Base-by-base conservation (phyloP, 1,140 invertebrate species). In the Wiebesia pumilae region DNA sequence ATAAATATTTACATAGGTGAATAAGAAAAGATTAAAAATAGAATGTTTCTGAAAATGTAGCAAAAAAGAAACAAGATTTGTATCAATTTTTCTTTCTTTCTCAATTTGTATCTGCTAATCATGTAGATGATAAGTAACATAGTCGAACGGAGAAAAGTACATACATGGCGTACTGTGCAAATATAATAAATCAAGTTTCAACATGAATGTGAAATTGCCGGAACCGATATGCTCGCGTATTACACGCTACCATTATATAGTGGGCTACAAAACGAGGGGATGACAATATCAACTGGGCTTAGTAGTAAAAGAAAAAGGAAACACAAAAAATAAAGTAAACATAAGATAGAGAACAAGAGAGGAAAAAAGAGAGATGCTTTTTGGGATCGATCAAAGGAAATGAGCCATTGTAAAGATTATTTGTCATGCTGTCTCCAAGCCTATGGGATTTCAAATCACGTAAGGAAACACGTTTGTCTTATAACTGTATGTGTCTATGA, bases 171-270 rank as follows among this genome's bases (percentile, higher is more conserved):
- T 92, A n/a, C n/a, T n/a, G n/a, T n/a, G n/a, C n/a, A n/a, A n/a
- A n/a, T 93, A 92, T 91, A 91, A 93, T 93, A 93, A 93, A 93
- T 93, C 92, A 93, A 47, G 10, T 87, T 90, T 89, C 90, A 90
- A 93, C 90, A 89, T 90, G 91, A 91, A 93, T 93, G 90, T 93
- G 91, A 93, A 93, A 93, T 93, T 92, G 91, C 91, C 92, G 92
- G 92, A 93, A 93, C 92, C 90, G 92, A 93, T 93, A 91, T 92
- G 90, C 91, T 90, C 91, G 90, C 90, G 91, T 93, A 92, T 92
- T 92, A 92, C 92, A 92, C 88, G 90, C 19, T 75, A 21, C 12
- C 43, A 67, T 83, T 38, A 47, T 69, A 83, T 81, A 81, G 69
- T 65, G 73, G 51, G n/a, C 62, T 86, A 88, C 78, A 62, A 83